Percentiles rank a stretch among this genome's conserved stretches.
Conservation (phyloP, 2,113 vertebrate species). For the Dipodomys stephensi region DNA sequence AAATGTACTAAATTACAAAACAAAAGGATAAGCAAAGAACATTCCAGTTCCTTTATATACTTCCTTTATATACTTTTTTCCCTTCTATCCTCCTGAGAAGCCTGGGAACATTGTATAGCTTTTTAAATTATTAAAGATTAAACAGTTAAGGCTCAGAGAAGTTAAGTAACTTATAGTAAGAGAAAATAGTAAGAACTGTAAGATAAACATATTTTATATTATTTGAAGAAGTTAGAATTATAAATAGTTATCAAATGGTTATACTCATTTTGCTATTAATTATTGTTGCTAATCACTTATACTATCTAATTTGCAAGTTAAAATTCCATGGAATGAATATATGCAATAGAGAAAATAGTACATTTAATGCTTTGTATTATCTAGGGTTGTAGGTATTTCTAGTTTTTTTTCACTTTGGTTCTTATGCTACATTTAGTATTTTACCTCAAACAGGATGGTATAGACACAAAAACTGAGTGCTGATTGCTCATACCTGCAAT, state of each 20-base stretch:
- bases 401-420: background rate
- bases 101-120: background rate
- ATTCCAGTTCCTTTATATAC: background rate
- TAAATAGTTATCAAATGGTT: background rate
- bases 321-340: background rate
- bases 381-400: background rate
- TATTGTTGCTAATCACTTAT: background rate
- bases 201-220: background rate
- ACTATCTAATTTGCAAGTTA: background rate
- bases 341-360: background rate
- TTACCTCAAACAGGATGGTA: background rate
- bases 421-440: background rate
- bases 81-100: background rate
- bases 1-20: constrained; percentile 38
- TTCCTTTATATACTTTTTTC: background rate
- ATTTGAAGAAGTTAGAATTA: background rate
- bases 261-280: background rate
- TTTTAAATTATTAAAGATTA: background rate
- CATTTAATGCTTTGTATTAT: background rate
- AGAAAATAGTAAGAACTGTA: background rate
- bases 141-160: background rate
- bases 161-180: background rate
- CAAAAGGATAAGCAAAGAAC: background rate
- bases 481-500: too few species aligned
- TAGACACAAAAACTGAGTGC: background rate